Evolutionary conservation across 2,797 vertebrate species (phyloP), one percentile per base, ranked within the genome.

Genomic region (Hoplostethus atlanticus): DNA sequence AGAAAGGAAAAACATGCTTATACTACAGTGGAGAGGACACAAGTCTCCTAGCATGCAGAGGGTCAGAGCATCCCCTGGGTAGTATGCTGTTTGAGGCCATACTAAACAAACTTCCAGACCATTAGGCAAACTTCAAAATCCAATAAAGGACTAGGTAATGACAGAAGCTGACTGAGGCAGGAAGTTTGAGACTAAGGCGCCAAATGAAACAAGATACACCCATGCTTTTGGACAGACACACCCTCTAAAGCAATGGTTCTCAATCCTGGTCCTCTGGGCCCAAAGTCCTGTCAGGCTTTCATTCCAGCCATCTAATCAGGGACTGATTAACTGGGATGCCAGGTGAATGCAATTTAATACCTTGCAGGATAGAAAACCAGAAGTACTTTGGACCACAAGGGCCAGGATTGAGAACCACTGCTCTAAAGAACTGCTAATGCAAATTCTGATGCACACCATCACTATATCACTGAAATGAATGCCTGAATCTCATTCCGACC

Each of bases 1-100:
- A 95, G 91, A 92, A 94, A 94, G 80, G 86, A 91, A 91, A 89
- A 93, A 90, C 94, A 95, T 95, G 95, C 94, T 94, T 94, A 94
- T 91, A 94, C 93, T 95, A 95, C 92, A 94, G 74, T 85, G 86
- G 90, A 93, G 92, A 94, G 89, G 87, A 91, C 86, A 87, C 76
- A 77, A 84, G 89, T 94, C 93, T 93, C 93, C 90, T 87, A 84
- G 91, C 93, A 95, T 94, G 93, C 93, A 93, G 85, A 79, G 88
- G 91, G 83, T 91, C 91, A 89, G 91, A 93, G 91, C 90, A 94
- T 94, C 94, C 89, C 93, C 92, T 90, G 94, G 94, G 92, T 91
- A 70, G 88, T 84, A 78, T 78, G 76, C 72, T 80, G 68, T 71
- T 75, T 70, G 69, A 86, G 73, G 89, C 77, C 80, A 79, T 56